Evolutionary conservation across 2,797 vertebrate genomes (phyloP), one percentile per base, ranked within the genome.

Genomic region (Chloroceryle inda): DNA sequence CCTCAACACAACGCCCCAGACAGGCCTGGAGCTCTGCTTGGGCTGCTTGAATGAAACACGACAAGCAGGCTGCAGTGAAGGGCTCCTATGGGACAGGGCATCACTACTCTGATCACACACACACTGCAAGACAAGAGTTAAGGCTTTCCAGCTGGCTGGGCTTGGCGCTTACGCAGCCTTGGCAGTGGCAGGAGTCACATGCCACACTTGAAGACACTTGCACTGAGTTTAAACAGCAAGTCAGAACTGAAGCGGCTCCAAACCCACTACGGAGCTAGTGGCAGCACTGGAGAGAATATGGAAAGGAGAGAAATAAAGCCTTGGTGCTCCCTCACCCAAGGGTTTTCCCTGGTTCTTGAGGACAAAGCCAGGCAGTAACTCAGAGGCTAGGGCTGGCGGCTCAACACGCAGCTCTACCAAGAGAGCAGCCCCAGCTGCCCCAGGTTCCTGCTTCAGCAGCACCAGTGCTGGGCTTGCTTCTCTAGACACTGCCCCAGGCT

Each of bases 121-220:
- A 67, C 11, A 10, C 24, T 38, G 82, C 84, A 64, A 50, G 85
- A 74, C 53, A 58, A 5, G 80, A 61, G 42, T 85, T 80, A 91
- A 96, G 91, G 91, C 94, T 92, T 45, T 58, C 68, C 33, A 75
- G 84, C 82, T 37, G 47, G 31, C 73, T 49, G 79, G 50, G 20
- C 38, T 68, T n/a, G 44, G 86, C 59, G 67, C 35, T 71, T 1
- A 19, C 2, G 1, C 52, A 44, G 55, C 83, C 85, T 21, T 20
- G 61, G 74, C 77, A 69, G 29, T 0, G 26, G 68, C 61, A 33
- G 6, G 47, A 47, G 79, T 38, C 50, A 31, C 90, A 33, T 2
- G 4, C 19, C 55, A 8, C 47, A 11, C 58, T 58, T 6, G 62
- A 73, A 22, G 58, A 49, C 71, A 5, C 56, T 35, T 11, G 29